A percentile compares a stretch with the other conserved stretches of the same genome.
phyloP scores from a whole-genome alignment of 1,140 invertebrate species.

The Aphis craccivora region DNA sequence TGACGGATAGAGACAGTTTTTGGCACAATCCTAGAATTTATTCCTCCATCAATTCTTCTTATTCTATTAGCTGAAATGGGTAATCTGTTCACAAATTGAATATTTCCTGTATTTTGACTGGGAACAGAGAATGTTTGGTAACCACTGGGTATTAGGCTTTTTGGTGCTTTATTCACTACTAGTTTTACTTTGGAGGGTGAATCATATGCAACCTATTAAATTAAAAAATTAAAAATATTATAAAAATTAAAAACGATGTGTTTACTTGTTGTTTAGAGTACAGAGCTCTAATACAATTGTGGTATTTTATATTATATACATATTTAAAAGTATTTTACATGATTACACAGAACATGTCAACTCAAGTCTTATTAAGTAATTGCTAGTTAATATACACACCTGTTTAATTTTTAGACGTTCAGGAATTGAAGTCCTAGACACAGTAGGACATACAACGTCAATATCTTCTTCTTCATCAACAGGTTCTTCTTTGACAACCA shows the following conservation, averaged over 20 bases:
- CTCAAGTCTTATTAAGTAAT: background rate
- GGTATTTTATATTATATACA: background rate
- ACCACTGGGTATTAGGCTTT: slow-evolving; percentile 37
- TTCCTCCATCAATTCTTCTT: background rate
- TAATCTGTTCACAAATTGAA: slow-evolving; percentile 49
- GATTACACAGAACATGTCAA: background rate
- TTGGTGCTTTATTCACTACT: slow-evolving; percentile 50
- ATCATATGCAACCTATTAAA: slow-evolving; percentile 53
- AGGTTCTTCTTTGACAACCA: slow-evolving; percentile 47
- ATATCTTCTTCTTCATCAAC: slow-evolving; percentile 6
- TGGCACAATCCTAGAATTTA: background rate
- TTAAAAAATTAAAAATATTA: background rate
- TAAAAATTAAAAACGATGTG: background rate
- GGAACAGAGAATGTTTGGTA: slow-evolving; percentile 55
- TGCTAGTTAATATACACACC: background rate
- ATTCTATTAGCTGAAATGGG: background rate
- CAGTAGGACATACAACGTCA: background rate
- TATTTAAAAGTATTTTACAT: background rate
- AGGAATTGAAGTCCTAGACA: background rate
- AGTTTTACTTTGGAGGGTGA: slow-evolving; percentile 50
- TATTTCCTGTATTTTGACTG: slow-evolving; percentile 39
- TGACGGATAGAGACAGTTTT: slow-evolving; percentile 50
- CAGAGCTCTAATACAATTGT: background rate
- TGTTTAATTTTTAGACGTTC: slow-evolving; percentile 53
- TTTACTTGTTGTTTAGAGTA: background rate